Evolutionary conservation across 2,888 invertebrate species (phyloP).

Genomic region (Brenthis daphne): DNA sequence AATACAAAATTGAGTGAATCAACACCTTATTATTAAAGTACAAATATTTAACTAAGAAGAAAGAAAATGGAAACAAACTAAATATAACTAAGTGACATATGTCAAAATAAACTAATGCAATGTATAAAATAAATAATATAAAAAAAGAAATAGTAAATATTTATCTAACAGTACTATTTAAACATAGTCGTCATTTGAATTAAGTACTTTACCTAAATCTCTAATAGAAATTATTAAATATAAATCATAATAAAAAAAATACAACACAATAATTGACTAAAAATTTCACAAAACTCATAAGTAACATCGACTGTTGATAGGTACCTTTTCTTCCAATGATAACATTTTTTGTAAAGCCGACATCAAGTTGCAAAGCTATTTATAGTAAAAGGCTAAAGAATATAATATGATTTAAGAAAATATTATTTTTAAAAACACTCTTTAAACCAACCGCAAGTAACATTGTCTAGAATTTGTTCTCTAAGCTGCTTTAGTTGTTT

Average conservation of each 20-base stretch:
- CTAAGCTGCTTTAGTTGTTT: constrained; percentile 66
- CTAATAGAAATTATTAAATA: constrained; percentile 46
- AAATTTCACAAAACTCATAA: constrained; percentile 62
- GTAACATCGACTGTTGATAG: constrained; percentile 75
- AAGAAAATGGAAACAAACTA: constrained; percentile 59
- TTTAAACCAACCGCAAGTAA: constrained; percentile 64
- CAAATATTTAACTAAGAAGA: constrained; percentile 54
- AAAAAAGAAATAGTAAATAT: constrained; percentile 48
- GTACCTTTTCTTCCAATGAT: constrained; percentile 78
- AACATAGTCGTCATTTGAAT: constrained; percentile 34
- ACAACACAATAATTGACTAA: constrained; percentile 41
- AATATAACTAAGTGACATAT: constrained; percentile 58
- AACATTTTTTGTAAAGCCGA: constrained; percentile 79
- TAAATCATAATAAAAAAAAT: constrained; percentile 47
- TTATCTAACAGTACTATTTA: constrained; percentile 39
- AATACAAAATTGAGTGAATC: constrained; percentile 50
- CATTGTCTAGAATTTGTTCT: constrained; percentile 62
- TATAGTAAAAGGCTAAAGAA: constrained; percentile 72
- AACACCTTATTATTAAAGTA: constrained; percentile 61
- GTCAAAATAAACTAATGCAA: constrained; percentile 61
- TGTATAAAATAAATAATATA: constrained; percentile 64
- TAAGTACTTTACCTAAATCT: constrained; percentile 36
- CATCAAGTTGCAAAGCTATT: constrained; percentile 79
- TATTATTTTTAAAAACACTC: constrained; percentile 61
- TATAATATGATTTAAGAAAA: constrained; percentile 72